A percentile compares a stretch with the other conserved stretches of the same genome.
Conservation (phyloP, 1,140 invertebrate species). For the Forficula auricularia region DNA sequence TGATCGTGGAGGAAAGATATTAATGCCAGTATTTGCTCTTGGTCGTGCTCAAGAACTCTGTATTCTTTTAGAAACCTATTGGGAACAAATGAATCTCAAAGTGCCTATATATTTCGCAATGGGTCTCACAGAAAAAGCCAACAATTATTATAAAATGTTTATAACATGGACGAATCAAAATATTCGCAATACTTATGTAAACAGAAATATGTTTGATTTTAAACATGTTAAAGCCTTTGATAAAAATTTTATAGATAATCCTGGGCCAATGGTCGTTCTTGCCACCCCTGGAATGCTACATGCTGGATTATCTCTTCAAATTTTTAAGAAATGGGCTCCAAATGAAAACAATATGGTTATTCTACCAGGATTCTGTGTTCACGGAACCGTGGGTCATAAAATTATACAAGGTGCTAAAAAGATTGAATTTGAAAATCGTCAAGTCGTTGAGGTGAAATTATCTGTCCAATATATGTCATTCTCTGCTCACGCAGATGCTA, state of each 20-base stretch:
- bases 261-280: slow-evolving; percentile 99
- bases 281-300: slow-evolving; percentile 99
- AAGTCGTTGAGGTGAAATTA: slow-evolving; percentile 93
- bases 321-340: slow-evolving; percentile 98
- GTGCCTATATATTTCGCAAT: slow-evolving; percentile 97
- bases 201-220: slow-evolving; percentile 99
- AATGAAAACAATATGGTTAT: slow-evolving; percentile 99
- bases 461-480: slow-evolving; percentile 99
- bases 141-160: slow-evolving; percentile 99
- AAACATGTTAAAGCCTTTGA: slow-evolving; percentile 99
- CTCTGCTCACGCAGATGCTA: slow-evolving; percentile 97
- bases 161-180: slow-evolving; percentile 99
- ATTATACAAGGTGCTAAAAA: slow-evolving; percentile 88
- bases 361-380: slow-evolving; percentile 98
- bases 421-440: slow-evolving; percentile 89
- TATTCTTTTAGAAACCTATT: slow-evolving; percentile 93
- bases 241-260: slow-evolving; percentile 87
- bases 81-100: slow-evolving; percentile 94
- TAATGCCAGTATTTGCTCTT: slow-evolving; percentile 99
- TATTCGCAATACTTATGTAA: slow-evolving; percentile 97
- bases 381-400: slow-evolving; percentile 95
- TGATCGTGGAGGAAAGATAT: slow-evolving; percentile 76
- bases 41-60: slow-evolving; percentile 97
- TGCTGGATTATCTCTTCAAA: slow-evolving; percentile 89
- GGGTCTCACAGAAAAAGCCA: slow-evolving; percentile 94